Base-by-base conservation (phyloP, 1,140 invertebrate genomes). In the Drosophila parvula region DNA sequence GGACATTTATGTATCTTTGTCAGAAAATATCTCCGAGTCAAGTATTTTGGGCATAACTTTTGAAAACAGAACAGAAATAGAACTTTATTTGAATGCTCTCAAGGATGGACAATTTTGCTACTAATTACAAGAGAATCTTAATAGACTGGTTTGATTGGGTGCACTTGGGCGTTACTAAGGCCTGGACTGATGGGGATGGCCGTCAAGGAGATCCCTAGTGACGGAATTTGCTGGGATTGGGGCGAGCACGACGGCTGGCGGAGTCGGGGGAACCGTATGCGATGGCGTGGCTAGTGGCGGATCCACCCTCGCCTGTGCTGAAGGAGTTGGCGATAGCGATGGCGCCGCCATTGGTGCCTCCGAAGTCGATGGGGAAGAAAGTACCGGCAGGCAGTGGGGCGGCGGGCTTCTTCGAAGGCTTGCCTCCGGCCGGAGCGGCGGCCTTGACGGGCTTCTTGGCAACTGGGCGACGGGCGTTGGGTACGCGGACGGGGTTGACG, bases 291-390 rank as follows among this genome's bases (percentile, higher is more conserved):
- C 94, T 95, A 36, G 94, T 94, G 41, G 95, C 95, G 0, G 95
- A 94, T 22, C 95, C 95, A 56, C 94, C 94, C 73, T 93, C 93
- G 16, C 94, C 95, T 30, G 94, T 95, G 93, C 94, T 95, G 91
- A 94, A 95, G 53, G 95, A 95, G 91, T 95, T 95, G 50, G 95
- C 95, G 41, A 95, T 94, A 43, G 94, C 95, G 9, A 94, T 95
- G n/a, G 93, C 93, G 16, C 92, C 92, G 43, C 91, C 92, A 34
- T 70, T 82, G 59, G 93, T 93, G 28, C 93, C 93, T 18, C 92
- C 92, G 58, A 95, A 95, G 76, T 94, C 93, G 81, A 95, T 94
- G 5, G 95, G 94, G 92, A 95, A 95, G 92, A 93, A 95, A 2
- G 93, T 93, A 43, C 93, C 94, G 27, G 90, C 92, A n/a, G 90